These are phyloP conservation scores for Tuberolachnus salignus DNA, from an alignment of 2,888 invertebrate genomes.

Conservation along the genomic window DNA sequence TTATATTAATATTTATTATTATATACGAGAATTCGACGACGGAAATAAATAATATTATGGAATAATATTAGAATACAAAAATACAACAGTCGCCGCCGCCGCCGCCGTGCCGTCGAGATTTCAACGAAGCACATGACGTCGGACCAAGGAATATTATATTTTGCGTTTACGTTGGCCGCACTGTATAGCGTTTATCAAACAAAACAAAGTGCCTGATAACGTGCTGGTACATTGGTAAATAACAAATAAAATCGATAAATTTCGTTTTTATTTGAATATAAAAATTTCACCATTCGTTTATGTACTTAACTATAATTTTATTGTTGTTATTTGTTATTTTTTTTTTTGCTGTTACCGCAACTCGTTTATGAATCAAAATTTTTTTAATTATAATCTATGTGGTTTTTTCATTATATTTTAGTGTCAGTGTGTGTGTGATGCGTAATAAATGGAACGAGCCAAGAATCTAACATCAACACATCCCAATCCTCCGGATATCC, in stretches of 20 bases:
- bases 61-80: no score
- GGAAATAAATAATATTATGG: no score
- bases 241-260: conserved; percentile 39
- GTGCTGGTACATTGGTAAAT: neutral
- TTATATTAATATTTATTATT: no score
- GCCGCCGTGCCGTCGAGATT: no score
- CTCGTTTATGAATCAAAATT: conserved; percentile 35
- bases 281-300: neutral
- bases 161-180: conserved; percentile 2
- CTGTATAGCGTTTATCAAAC: conserved; percentile 10
- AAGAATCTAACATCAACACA: conserved; percentile 16
- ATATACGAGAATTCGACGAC: no score
- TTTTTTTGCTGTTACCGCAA: neutral
- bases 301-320: neutral
- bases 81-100: no score
- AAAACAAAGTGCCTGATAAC: conserved; percentile 39
- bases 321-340: neutral
- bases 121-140: no score
- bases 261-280: conserved; percentile 49
- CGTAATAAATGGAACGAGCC: conserved; percentile 26
- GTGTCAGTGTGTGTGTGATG: conserved; percentile 6
- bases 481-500: neutral
- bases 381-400: conserved; percentile 16
- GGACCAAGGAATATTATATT: no score
- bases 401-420: neutral